A percentile compares a stretch with the other conserved stretches of the same genome.
These are phyloP conservation scores for Drosophila tropicalis DNA, from an alignment of 1,140 invertebrate genomes.

Conservation along the genomic window DNA sequence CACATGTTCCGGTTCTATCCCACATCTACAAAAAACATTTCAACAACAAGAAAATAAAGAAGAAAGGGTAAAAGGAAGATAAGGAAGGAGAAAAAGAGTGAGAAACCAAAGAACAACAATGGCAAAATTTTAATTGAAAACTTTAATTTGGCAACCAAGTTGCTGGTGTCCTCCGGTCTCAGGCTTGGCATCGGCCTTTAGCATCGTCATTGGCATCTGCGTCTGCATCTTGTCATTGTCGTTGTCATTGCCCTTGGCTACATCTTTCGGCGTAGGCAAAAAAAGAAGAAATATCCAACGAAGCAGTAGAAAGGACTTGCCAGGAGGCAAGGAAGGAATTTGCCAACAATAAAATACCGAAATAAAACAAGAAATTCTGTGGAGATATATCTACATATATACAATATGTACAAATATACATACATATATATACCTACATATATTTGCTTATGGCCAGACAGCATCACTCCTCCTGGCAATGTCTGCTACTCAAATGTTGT, in stretches of 20 bases:
- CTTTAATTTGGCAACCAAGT: conserved; percentile 75
- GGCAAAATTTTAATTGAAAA: conserved; percentile 79
- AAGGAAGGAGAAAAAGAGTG: conserved; percentile 4
- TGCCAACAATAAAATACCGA: conserved; percentile 66
- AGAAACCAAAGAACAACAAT: conserved; percentile 61
- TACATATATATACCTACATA: conserved; percentile 19
- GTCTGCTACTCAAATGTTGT: conserved; percentile 61
- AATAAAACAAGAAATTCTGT: conserved; percentile 77
- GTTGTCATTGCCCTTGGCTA: conserved; percentile 77
- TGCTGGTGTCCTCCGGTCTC: conserved; percentile 15
- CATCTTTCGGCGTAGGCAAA: conserved; percentile 55
- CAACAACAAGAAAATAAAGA: conserved; percentile 31
- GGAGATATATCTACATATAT: conserved; percentile 27
- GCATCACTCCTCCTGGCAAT: conserved; percentile 69
- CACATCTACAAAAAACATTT: conserved; percentile 36
- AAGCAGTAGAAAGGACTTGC: conserved; percentile 35
- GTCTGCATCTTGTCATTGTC: conserved; percentile 58
- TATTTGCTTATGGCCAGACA: conserved; percentile 70
- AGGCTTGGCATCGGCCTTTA: conserved; percentile 37
- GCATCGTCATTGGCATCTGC: conserved; percentile 37
- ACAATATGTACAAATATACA: conserved; percentile 37
- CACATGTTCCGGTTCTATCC: conserved; percentile 30
- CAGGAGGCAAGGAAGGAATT: conserved; percentile 50
- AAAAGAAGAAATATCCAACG: conserved; percentile 2
- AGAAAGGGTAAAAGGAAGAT: conserved; percentile 16